Conservation (phyloP, 2,113 vertebrate genomes). For the Laticauda colubrina region DNA sequence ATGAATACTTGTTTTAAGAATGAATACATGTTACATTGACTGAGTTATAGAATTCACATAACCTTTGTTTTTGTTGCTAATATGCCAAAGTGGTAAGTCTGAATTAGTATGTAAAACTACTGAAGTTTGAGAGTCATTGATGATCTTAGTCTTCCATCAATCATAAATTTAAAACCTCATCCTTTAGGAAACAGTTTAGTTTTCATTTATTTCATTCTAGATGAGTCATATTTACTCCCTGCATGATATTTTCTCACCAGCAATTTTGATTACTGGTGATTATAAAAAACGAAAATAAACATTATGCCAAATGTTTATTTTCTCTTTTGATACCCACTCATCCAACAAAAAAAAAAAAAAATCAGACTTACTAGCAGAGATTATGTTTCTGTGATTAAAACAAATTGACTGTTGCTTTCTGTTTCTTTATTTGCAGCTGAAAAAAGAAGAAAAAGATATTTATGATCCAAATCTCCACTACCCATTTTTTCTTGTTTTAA, state of each 20-base stretch:
- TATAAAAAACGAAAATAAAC: conserved; percentile 25
- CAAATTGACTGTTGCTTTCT: conserved; percentile 36
- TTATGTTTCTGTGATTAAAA: conserved; percentile 31
- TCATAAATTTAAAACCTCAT: conserved; percentile 3
- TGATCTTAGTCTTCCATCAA: conserved; percentile 39
- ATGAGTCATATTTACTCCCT: not conserved
- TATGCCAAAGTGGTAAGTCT: conserved; percentile 27
- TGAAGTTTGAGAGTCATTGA: conserved; percentile 16
- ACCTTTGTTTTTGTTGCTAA: conserved; percentile 6
- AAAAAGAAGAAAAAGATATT: conserved; percentile 79
- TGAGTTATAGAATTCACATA: not conserved
- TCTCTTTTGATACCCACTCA: conserved; percentile 19
- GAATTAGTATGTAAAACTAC: conserved; percentile 41
- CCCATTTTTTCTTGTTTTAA: conserved; percentile 86
- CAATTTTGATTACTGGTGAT: not conserved
- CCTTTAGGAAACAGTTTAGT: conserved; percentile 43
- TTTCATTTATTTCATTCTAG: conserved; percentile 40
- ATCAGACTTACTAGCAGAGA: conserved; percentile 27
- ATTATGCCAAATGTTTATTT: conserved; percentile 23
- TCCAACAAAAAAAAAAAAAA: not conserved
- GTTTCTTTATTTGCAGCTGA: conserved; percentile 82
- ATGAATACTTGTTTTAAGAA: conserved; percentile 4
- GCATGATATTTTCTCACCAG: conserved; percentile 12
- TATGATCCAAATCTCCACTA: conserved; percentile 97
- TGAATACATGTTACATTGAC: conserved; percentile 4